Conservation (phyloP, 2,888 invertebrate species). For the Melangyna quadrimaculata region DNA sequence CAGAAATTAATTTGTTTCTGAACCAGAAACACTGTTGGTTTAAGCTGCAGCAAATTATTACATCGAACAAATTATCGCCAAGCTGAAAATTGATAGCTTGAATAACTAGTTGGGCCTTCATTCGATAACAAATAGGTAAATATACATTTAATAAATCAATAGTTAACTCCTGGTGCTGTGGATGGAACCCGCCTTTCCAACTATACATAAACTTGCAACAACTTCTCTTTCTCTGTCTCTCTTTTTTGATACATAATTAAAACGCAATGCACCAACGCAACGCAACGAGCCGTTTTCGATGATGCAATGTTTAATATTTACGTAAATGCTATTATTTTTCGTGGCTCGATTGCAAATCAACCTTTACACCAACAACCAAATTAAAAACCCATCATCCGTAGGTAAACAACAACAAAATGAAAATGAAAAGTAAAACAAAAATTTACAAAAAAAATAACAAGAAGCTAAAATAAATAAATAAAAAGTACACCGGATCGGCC, state of each 20-base stretch:
- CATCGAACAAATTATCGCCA: constrained; percentile 19
- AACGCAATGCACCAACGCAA: constrained; percentile 44
- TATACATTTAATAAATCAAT: constrained; percentile 35
- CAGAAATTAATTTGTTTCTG: constrained; percentile 6
- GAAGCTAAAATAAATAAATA: constrained; percentile 53
- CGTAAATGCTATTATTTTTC: constrained; percentile 41
- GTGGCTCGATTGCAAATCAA: constrained; percentile 59
- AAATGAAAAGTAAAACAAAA: neutral
- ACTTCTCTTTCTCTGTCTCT: neutral
- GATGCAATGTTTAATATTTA: constrained; percentile 62
- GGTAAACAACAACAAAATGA: constrained; percentile 12
- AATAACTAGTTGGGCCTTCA: neutral
- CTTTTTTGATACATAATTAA: constrained; percentile 44
- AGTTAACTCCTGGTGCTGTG: constrained; percentile 12
- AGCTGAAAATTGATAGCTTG: constrained; percentile 21
- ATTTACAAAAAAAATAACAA: neutral
- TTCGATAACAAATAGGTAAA: constrained; percentile 23
- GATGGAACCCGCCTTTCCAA: neutral
- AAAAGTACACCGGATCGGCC: constrained; percentile 42
- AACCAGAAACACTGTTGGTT: neutral
- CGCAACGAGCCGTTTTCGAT: neutral
- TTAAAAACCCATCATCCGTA: constrained; percentile 63
- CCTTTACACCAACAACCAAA: constrained; percentile 50
- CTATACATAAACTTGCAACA: neutral
- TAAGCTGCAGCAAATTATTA: neutral